These are phyloP conservation scores for Rhizoglyphus robini DNA, from an alignment of 1,140 invertebrate genomes.

Conservation along the genomic window DNA sequence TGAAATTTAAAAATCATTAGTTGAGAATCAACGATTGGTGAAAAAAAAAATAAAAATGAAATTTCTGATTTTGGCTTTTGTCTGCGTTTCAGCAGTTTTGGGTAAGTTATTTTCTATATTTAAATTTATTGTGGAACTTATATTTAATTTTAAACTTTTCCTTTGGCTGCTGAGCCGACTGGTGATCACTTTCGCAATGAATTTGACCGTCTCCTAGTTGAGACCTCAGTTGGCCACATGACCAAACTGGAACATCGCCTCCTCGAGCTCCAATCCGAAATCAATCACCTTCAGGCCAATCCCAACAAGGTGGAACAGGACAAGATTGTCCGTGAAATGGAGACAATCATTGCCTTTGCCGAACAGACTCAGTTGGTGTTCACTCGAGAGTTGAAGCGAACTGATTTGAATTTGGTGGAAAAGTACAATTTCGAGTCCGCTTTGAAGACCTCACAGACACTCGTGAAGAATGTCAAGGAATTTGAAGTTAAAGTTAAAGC, in stretches of 20 bases:
- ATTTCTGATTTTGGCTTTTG: no score
- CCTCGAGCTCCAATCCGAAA: not conserved
- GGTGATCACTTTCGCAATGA: not conserved
- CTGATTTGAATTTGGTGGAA: no score
- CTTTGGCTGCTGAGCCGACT: no score
- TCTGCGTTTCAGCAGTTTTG: no score
- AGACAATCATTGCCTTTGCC: not conserved
- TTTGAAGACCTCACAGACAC: not conserved
- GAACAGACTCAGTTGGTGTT: not conserved
- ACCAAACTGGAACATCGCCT: not conserved
- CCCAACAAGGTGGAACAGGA: not conserved
- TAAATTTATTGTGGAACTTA: no score
- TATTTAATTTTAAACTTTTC: no score
- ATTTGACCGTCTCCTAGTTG: not conserved
- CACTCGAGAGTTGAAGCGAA: not conserved
- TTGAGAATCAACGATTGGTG: no score
- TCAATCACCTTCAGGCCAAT: not conserved
- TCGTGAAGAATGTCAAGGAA: not conserved
- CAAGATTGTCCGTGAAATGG: not conserved
- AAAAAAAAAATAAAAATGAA: no score
- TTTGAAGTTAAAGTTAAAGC: not conserved
- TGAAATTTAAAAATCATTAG: no score
- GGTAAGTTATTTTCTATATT: no score
- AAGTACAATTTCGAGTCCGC: not conserved
- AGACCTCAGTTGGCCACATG: not conserved